phyloP scores from a whole-genome alignment of 2,888 invertebrate genomes.

The Ceraclea dissimilis region DNA sequence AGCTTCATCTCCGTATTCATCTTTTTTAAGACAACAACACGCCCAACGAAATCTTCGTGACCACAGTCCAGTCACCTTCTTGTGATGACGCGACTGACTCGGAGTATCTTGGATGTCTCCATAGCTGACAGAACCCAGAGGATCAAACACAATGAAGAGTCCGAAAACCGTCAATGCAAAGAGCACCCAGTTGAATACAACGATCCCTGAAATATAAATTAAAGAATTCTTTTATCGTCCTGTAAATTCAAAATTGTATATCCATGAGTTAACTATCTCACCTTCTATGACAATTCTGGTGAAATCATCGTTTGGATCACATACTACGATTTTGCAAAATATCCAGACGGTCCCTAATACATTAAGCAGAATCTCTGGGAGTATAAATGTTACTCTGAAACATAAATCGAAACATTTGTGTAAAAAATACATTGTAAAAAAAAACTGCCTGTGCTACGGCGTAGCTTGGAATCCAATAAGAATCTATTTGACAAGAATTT shows the following conservation, averaged over 20 bases:
- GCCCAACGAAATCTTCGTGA: slow-evolving; percentile 66
- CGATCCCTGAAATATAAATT: slow-evolving; percentile 59
- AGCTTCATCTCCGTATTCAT: slow-evolving; percentile 70
- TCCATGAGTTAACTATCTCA: slow-evolving; percentile 35
- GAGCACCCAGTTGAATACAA: slow-evolving; percentile 75
- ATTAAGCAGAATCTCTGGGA: slow-evolving; percentile 74
- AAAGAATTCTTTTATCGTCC: slow-evolving; percentile 7
- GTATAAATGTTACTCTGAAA: slow-evolving; percentile 62
- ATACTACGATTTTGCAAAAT: slow-evolving; percentile 61
- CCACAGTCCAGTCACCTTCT: slow-evolving; percentile 65
- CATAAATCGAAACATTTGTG: slow-evolving; percentile 8
- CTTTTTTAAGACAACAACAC: slow-evolving; percentile 65
- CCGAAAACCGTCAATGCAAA: slow-evolving; percentile 67
- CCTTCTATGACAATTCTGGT: slow-evolving; percentile 67
- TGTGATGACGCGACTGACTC: slow-evolving; percentile 58
- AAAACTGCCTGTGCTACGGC: no score
- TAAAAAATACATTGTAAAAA: no score
- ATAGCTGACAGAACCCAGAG: slow-evolving; percentile 61
- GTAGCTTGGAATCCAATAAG: no score
- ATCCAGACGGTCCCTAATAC: slow-evolving; percentile 78
- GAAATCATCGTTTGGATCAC: slow-evolving; percentile 59
- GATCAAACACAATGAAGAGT: slow-evolving; percentile 74
- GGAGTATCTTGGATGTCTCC: slow-evolving; percentile 57
- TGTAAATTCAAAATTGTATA: no score
- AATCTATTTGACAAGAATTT: no score